These are phyloP conservation scores for Drosophila limbata DNA, from an alignment of 2,888 invertebrate genomes.

Conservation along the genomic window DNA sequence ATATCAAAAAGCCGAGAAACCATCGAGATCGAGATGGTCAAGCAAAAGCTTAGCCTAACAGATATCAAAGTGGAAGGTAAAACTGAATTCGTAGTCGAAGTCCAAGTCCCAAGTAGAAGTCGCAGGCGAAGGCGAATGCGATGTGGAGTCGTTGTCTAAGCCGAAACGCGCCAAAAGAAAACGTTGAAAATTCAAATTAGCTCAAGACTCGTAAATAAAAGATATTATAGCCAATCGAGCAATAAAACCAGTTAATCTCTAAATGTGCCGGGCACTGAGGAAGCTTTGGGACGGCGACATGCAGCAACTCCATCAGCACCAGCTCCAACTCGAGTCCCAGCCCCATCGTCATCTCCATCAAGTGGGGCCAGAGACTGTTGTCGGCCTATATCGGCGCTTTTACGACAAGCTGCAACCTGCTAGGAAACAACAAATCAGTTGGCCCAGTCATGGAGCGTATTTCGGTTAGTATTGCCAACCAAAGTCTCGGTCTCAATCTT, in stretches of 20 bases:
- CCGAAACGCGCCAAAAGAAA: constrained; percentile 74
- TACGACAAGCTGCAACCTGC: constrained; percentile 64
- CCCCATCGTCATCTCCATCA: constrained; percentile 18
- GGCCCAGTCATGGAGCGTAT: constrained; percentile 54
- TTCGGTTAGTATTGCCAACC: constrained; percentile 52
- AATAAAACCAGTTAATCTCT: constrained; percentile 82
- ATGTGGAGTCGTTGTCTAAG: constrained; percentile 11
- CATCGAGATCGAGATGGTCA: constrained; percentile 63
- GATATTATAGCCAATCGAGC: constrained; percentile 82
- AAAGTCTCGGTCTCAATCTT: constrained; percentile 13
- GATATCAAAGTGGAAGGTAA: constrained; percentile 72
- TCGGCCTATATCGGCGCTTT: constrained; percentile 67
- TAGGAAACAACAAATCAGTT: constrained; percentile 60
- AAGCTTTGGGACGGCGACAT: constrained; percentile 37
- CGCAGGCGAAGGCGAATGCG: constrained; percentile 19
- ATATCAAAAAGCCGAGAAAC: constrained; percentile 50
- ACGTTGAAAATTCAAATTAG: constrained; percentile 84
- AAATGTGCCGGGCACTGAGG: constrained; percentile 68
- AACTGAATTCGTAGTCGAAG: constrained; percentile 22
- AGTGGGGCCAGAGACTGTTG: constrained; percentile 1
- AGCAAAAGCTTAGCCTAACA: constrained; percentile 58
- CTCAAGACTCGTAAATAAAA: constrained; percentile 83
- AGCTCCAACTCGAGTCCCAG: constrained; percentile 5
- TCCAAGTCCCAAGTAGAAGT: constrained; percentile 33
- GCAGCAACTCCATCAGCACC: constrained; percentile 52